Evolutionary conservation across 1,140 invertebrate species (phyloP).

Genomic region (Choristoneura fumiferana): DNA sequence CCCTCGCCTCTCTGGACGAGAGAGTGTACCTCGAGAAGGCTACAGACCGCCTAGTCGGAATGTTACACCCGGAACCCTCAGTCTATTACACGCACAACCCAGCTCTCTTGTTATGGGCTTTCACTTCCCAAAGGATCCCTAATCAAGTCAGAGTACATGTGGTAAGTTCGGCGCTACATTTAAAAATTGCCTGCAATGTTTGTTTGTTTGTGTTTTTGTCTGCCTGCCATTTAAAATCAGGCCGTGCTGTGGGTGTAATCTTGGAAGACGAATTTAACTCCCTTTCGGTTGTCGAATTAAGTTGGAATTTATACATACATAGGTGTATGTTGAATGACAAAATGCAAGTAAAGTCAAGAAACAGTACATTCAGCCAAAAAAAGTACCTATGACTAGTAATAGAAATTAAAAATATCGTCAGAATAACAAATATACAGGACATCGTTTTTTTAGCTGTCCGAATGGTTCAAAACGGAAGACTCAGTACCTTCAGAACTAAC

Average conservation of each 20-base stretch:
- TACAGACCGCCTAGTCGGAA: conserved; percentile 41
- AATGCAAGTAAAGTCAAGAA: too few species aligned
- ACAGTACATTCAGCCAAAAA: too few species aligned
- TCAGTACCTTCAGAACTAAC: conserved; percentile 54
- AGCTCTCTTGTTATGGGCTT: conserved; percentile 58
- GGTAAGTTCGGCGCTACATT: conserved; percentile 43
- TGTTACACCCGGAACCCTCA: conserved; percentile 48
- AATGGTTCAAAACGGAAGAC: conserved; percentile 61
- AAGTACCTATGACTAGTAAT: too few species aligned
- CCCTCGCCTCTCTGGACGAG: conserved; percentile 47
- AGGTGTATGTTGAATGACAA: too few species aligned
- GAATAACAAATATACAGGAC: too few species aligned
- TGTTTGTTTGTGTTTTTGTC: background rate
- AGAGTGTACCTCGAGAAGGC: conserved; percentile 61
- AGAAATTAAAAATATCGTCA: too few species aligned
- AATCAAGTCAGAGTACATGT: conserved; percentile 45
- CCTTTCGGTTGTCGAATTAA: too few species aligned
- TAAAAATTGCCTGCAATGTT: too few species aligned
- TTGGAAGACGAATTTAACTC: too few species aligned
- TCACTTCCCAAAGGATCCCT: conserved; percentile 54
- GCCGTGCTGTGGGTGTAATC: too few species aligned
- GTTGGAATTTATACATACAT: too few species aligned
- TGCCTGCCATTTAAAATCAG: background rate
- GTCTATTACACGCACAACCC: conserved; percentile 64
- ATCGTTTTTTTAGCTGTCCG: conserved; percentile 54